phyloP scores from a whole-genome alignment of 2,113 vertebrate species.

The Hystrix brachyura region DNA sequence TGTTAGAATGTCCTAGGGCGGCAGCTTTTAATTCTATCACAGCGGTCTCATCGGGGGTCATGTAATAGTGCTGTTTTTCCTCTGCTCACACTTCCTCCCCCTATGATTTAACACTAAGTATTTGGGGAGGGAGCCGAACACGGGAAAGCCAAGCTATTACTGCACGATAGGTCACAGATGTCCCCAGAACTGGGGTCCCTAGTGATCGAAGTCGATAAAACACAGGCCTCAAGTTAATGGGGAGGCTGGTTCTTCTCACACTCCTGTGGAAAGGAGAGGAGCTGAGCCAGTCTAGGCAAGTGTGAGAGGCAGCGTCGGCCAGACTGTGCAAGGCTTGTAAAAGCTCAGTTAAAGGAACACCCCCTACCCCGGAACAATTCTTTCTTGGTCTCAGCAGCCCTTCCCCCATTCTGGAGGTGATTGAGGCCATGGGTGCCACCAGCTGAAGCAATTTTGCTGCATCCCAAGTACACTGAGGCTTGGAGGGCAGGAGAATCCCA shows the following conservation, averaged over 20 bases:
- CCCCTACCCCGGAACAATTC: neutral
- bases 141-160: conserved; percentile 76
- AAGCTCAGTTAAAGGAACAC: neutral
- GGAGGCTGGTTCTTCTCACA: conserved; percentile 48
- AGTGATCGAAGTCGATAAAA: conserved; percentile 66
- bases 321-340: conserved; percentile 13
- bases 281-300: conserved; percentile 64
- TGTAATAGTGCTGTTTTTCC: conserved; percentile 89
- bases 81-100: conserved; percentile 83
- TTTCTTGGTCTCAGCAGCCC: neutral
- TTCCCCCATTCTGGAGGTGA: neutral
- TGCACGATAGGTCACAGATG: conserved; percentile 81
- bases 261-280: conserved; percentile 43
- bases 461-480: neutral
- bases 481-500: neutral
- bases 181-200: conserved; percentile 77
- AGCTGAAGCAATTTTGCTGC: neutral
- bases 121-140: conserved; percentile 83
- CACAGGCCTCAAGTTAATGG: conserved; percentile 69
- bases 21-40: conserved; percentile 86
- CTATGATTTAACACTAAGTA: conserved; percentile 86
- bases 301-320: neutral
- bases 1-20: conserved; percentile 86
- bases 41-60: conserved; percentile 87
- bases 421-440: neutral